Evolutionary conservation across 2,888 invertebrate species (phyloP), one percentile per base, ranked within the genome.

Genomic region (Caenorhabditis macrosperma): DNA sequence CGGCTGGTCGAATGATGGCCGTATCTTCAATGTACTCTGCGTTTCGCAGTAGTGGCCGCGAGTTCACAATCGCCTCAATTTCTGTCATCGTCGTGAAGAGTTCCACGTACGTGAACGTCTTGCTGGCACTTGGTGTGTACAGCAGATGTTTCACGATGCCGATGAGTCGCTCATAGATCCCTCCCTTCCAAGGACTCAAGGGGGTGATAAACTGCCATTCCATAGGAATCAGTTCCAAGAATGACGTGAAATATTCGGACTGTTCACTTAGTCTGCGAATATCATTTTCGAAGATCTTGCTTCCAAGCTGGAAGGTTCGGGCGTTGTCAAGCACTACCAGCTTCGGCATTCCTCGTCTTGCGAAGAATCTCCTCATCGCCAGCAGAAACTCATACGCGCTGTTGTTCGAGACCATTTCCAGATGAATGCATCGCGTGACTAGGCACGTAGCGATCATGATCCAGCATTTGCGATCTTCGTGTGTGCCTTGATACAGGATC

Each of bases 21-120:
- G n/a, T 7, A 4, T 52, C 52, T 1, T 52, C 28, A 1, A 17
- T 5, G 1, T 30, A n/a, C 28, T 41, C 59, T 28, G 59, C 12
- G 12, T 60, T 44, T 15, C 15, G 7, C 1, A 48, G 5, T 9
- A 61, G 12, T 33, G 61, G 33, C 5, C 52, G 7, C 5, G 52
- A 28, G n/a, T 52, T 52, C 2, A 52, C 52, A 15, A 52, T 52
- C n/a, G 52, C 52, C 22, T 52, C 52, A 1, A 52, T n/a, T n/a
- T 52, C 52, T 7, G 52, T 52, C 4, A 52, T 52, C 2, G n/a
- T n/a, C 2, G 52, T 52, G 28, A 30, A 30, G 3, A 52, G 52
- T 30, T 52, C 28, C 2, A 17, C 26, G 52, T 12, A 52, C 10
- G 52, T 28, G 5, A n/a, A 4, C n/a, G 2, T 3, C 7, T 30